A percentile compares a stretch with the other conserved stretches of the same genome.
Conservation (phyloP, 1,140 invertebrate species). For the Holcopasites calliopsidis region DNA sequence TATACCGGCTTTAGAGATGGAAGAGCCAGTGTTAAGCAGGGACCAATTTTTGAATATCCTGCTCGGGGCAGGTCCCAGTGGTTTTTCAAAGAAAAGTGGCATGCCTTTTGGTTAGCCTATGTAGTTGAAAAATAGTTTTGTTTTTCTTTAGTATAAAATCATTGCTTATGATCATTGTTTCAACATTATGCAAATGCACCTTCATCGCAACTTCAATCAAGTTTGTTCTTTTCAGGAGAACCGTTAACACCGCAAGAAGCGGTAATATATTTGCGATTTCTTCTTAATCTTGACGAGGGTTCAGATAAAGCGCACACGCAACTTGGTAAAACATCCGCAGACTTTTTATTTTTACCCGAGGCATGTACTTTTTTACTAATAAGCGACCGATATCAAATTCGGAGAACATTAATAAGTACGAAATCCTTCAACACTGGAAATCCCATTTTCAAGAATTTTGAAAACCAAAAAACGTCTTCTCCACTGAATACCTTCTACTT, state of each 20-base stretch:
- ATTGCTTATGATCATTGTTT: too few relatives aligned
- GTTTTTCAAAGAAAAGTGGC: neutral
- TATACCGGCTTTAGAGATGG: neutral
- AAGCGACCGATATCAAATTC: too few relatives aligned
- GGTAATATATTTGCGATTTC: constrained; percentile 45
- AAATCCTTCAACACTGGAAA: too few relatives aligned
- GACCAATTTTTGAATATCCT: constrained; percentile 59
- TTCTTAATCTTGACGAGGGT: constrained; percentile 22
- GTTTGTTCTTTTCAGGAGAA: constrained; percentile 48
- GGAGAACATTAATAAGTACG: too few relatives aligned
- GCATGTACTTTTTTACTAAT: constrained; percentile 28
- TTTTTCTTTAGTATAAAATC: too few relatives aligned
- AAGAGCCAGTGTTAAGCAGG: constrained; percentile 54
- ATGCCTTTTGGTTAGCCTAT: constrained; percentile 21
- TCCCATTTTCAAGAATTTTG: too few relatives aligned
- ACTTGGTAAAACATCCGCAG: neutral
- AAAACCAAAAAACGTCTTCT: too few relatives aligned
- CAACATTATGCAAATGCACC: neutral
- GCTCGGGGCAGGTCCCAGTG: constrained; percentile 29
- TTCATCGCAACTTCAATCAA: neutral
- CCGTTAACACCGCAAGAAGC: constrained; percentile 53
- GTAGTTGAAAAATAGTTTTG: too few relatives aligned
- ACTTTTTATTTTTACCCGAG: constrained; percentile 62
- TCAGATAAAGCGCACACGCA: neutral
- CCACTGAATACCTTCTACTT: too few relatives aligned